Evolutionary conservation across 2,888 invertebrate genomes (phyloP).

Genomic region (Plusia festucae): DNA sequence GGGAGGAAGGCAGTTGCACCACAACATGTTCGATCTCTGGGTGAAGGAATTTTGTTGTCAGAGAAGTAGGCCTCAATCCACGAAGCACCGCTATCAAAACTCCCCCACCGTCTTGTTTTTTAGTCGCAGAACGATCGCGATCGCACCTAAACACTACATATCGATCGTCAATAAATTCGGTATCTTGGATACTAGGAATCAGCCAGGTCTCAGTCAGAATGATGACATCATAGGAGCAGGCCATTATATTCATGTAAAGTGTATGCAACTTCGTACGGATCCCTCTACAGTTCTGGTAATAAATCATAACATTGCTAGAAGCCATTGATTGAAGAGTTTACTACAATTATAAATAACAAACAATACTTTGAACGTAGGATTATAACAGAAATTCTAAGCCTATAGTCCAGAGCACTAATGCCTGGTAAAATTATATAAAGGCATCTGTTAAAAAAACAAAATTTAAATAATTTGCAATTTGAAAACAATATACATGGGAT

Average conservation of each 20-base stretch:
- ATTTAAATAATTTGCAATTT: too few species aligned
- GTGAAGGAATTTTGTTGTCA: background rate
- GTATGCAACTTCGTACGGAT: constrained; percentile 9
- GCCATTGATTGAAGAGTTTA: background rate
- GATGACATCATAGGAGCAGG: constrained; percentile 7
- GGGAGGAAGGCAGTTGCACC: constrained; percentile 1
- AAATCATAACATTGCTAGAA: constrained; percentile 8
- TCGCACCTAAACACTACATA: constrained; percentile 12
- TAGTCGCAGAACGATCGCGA: constrained; percentile 13
- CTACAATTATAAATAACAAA: too few species aligned
- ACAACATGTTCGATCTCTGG: constrained; percentile 14
- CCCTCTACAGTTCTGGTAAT: too few species aligned
- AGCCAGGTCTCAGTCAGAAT: constrained; percentile 19
- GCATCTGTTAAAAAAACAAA: too few species aligned
- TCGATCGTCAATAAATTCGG: constrained; percentile 13
- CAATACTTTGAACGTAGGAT: too few species aligned
- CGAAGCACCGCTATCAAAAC: constrained; percentile 18
- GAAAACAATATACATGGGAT: too few species aligned
- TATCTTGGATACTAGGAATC: background rate
- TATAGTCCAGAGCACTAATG: too few species aligned
- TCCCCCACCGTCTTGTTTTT: constrained; percentile 15
- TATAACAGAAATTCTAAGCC: too few species aligned
- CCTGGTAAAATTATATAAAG: too few species aligned
- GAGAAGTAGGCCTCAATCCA: background rate
- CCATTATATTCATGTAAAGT: constrained; percentile 11